Evolutionary conservation across 2,113 vertebrate species (phyloP).

Genomic region (Oriolus oriolus): DNA sequence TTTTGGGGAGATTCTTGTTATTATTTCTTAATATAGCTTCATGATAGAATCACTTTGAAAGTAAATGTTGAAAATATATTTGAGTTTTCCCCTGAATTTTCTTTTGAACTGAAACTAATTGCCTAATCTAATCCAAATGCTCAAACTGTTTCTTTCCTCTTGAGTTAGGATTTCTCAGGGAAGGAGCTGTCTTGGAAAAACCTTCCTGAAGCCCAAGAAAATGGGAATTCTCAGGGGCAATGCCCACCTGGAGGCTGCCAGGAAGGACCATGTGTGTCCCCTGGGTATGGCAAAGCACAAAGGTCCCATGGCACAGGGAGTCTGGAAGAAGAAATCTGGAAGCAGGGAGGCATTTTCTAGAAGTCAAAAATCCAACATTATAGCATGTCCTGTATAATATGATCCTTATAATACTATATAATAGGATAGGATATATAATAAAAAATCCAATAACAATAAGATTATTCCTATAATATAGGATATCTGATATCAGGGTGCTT

Average conservation of each 20-base stretch:
- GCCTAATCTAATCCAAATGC: neutral
- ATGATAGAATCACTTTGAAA: neutral
- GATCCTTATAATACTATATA: neutral
- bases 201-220: neutral
- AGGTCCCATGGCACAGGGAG: neutral
- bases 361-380: neutral
- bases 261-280: neutral
- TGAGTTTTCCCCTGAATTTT: neutral
- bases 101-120: neutral
- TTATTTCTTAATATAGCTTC: neutral
- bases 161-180: neutral
- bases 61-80: neutral
- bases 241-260: neutral
- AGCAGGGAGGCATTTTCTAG: neutral
- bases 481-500: neutral
- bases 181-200: neutral
- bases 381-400: neutral
- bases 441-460: neutral
- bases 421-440: neutral
- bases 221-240: neutral
- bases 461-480: neutral
- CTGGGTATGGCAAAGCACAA: accelerated
- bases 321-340: neutral
- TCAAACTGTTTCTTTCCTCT: neutral
- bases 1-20: neutral